Evolutionary conservation across 1,140 invertebrate genomes (phyloP).

Genomic region (Frieseomelitta varia): DNA sequence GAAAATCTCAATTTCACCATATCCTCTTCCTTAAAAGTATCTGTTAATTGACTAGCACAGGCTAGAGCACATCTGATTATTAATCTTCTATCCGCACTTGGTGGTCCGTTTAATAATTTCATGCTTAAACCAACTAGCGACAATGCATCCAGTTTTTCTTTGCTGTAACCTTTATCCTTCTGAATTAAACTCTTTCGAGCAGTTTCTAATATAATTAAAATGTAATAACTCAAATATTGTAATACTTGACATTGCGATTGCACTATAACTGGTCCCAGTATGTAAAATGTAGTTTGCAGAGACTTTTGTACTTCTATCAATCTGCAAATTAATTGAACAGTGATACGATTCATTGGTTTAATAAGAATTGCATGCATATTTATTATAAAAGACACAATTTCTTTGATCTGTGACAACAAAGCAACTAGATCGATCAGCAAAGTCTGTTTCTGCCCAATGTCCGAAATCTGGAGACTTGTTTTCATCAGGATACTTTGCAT

Average conservation of each 20-base stretch:
- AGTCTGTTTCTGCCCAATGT: slow-evolving; percentile 85
- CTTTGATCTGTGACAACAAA: slow-evolving; percentile 84
- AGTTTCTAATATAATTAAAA: slow-evolving; percentile 82
- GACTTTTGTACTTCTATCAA: slow-evolving; percentile 92
- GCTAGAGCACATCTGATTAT: slow-evolving; percentile 84
- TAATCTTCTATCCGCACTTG: slow-evolving; percentile 84
- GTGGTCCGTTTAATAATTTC: slow-evolving; percentile 84
- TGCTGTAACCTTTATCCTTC: slow-evolving; percentile 85
- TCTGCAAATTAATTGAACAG: slow-evolving; percentile 89
- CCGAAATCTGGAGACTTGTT: slow-evolving; percentile 82
- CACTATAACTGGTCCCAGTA: slow-evolving; percentile 72
- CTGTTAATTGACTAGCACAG: slow-evolving; percentile 79
- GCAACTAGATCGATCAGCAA: slow-evolving; percentile 87
- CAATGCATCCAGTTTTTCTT: slow-evolving; percentile 85
- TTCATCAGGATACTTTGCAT: slow-evolving; percentile 68
- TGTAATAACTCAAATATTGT: slow-evolving; percentile 84
- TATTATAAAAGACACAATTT: slow-evolving; percentile 87
- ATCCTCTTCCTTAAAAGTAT: slow-evolving; percentile 78
- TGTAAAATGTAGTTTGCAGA: slow-evolving; percentile 86
- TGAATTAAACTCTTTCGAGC: slow-evolving; percentile 82
- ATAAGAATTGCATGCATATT: slow-evolving; percentile 90
- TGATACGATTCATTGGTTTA: slow-evolving; percentile 90
- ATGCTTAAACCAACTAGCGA: slow-evolving; percentile 85
- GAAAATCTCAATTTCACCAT: slow-evolving; percentile 71
- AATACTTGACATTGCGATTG: slow-evolving; percentile 83